Evolutionary conservation across 2,113 vertebrate genomes (phyloP).

Genomic region (Eublepharis macularius): DNA sequence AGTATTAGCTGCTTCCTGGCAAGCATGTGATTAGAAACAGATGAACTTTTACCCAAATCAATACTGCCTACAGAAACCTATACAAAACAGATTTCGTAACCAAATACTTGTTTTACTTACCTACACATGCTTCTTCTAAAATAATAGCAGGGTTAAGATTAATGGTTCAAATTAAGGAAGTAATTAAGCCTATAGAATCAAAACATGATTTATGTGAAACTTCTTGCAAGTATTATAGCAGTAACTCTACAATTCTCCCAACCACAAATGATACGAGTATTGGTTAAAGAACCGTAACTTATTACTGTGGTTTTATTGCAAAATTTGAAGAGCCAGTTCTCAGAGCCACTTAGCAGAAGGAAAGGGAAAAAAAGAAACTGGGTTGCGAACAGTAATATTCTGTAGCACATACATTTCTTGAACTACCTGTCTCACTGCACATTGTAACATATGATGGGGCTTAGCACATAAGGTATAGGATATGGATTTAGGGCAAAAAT

Average conservation of each 20-base stretch:
- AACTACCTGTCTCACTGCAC: no score
- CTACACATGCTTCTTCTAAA: neutral
- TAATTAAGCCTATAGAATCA: neutral
- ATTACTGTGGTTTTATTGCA: neutral
- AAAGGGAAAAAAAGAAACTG: no score
- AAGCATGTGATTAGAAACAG: neutral
- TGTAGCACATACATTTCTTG: no score
- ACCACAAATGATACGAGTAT: neutral
- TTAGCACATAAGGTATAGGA: no score
- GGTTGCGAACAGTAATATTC: no score
- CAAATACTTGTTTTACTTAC: neutral
- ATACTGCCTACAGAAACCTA: conserved; percentile 3
- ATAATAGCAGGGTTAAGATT: neutral
- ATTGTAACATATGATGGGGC: no score
- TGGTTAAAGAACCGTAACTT: neutral
- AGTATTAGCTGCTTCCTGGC: conserved; percentile 4
- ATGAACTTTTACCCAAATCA: neutral
- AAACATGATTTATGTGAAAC: neutral
- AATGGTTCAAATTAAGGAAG: neutral
- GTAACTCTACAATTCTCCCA: neutral
- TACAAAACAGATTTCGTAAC: neutral
- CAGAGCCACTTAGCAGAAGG: neutral
- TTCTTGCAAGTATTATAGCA: neutral
- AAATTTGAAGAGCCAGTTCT: neutral
- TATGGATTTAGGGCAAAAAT: no score